phyloP scores from a whole-genome alignment of 2,888 invertebrate genomes.

The Protonemura montana region DNA sequence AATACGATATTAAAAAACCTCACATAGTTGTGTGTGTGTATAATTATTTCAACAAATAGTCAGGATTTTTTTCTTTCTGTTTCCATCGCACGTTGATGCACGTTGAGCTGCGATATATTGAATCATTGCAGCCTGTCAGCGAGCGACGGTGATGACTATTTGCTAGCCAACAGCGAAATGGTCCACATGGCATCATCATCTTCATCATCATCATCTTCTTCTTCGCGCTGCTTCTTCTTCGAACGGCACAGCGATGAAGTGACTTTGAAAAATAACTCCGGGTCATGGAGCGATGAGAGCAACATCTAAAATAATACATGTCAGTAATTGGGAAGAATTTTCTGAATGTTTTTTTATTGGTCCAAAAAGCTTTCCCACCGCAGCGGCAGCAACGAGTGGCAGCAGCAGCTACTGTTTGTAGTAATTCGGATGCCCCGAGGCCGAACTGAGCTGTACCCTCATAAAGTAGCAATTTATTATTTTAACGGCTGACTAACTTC shows the following conservation, averaged over 20 bases:
- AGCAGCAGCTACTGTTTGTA: slow-evolving; percentile 38
- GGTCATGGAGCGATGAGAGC: slow-evolving; percentile 26
- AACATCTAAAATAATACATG: slow-evolving; percentile 39
- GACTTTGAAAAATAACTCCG: slow-evolving; percentile 32
- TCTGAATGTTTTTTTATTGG: slow-evolving; percentile 20
- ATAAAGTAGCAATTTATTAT: slow-evolving; percentile 38
- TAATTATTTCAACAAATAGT: neutral
- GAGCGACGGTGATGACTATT: neutral
- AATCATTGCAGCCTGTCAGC: neutral
- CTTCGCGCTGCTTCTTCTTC: no score
- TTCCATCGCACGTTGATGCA: neutral
- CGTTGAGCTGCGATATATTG: neutral
- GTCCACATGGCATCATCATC: neutral
- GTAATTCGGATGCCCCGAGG: slow-evolving; percentile 15
- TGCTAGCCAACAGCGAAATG: neutral
- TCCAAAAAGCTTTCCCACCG: slow-evolving; percentile 39
- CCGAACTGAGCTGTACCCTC: slow-evolving; percentile 16
- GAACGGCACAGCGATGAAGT: neutral
- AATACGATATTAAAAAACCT: slow-evolving; percentile 3
- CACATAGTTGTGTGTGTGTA: neutral
- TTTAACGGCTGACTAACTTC: slow-evolving; percentile 41
- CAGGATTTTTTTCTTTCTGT: neutral
- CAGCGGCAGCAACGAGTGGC: neutral
- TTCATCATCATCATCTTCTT: neutral
- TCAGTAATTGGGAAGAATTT: slow-evolving; percentile 32